These are phyloP conservation scores for Chaenogobius annularis DNA, from an alignment of 2,113 vertebrate genomes.

Conservation along the genomic window DNA sequence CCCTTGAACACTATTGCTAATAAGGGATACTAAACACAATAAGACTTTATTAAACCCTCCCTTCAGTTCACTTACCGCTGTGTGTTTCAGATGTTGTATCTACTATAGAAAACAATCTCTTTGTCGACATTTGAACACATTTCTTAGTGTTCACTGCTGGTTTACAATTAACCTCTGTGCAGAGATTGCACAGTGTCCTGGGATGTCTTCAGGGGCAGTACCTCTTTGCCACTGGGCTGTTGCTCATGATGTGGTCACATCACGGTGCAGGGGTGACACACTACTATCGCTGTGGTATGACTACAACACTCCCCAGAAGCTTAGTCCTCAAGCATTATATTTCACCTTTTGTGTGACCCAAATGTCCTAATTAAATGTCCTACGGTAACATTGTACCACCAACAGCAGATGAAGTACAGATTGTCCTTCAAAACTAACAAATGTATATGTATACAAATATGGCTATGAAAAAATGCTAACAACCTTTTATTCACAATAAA, in stretches of 20 bases:
- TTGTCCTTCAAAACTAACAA: neutral
- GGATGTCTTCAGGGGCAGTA: constrained; percentile 11
- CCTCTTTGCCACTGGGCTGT: constrained; percentile 27
- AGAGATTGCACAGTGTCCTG: neutral
- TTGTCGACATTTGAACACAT: too few species aligned
- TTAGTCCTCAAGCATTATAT: constrained; percentile 40
- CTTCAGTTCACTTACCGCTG: too few species aligned
- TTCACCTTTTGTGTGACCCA: constrained; percentile 64
- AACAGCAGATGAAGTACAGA: neutral
- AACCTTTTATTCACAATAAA: too few species aligned
- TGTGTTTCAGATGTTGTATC: too few species aligned
- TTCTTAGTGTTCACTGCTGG: neutral
- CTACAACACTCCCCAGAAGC: constrained; percentile 20
- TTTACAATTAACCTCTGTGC: neutral
- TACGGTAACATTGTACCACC: neutral
- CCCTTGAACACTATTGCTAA: too few species aligned
- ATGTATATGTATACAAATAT: neutral
- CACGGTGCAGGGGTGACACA: constrained; percentile 56
- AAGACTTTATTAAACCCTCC: too few species aligned
- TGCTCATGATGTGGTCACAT: constrained; percentile 52
- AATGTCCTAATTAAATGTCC: constrained; percentile 51
- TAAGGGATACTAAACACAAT: too few species aligned
- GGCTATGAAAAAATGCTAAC: neutral
- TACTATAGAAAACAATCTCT: too few species aligned
- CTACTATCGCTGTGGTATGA: constrained; percentile 25